phyloP scores from a whole-genome alignment of 2,113 vertebrate genomes.

The Galeopterus variegatus region DNA sequence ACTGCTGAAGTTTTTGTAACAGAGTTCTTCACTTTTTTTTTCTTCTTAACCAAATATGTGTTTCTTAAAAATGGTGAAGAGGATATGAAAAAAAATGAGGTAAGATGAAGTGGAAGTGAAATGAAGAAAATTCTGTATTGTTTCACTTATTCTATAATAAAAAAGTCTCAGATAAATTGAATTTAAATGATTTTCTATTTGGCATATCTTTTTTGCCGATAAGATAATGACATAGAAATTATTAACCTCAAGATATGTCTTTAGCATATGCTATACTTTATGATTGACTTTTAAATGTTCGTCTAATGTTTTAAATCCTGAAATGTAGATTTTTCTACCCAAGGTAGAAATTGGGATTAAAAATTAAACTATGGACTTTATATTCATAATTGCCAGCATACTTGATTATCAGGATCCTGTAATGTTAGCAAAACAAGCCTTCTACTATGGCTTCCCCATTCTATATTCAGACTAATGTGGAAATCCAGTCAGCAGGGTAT shows the following conservation, averaged over 20 bases:
- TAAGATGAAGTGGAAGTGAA: neutral
- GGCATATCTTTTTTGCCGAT: neutral
- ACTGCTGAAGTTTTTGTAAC: neutral
- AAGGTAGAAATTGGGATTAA: neutral
- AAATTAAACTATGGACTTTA: neutral
- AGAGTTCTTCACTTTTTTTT: neutral
- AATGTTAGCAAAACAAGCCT: neutral
- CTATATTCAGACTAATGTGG: neutral
- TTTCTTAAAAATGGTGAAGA: neutral
- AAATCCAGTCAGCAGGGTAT: neutral
- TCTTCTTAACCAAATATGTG: neutral
- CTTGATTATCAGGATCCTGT: neutral
- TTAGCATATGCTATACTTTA: neutral
- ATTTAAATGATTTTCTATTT: conserved; percentile 33
- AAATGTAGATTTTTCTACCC: neutral
- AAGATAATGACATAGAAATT: neutral
- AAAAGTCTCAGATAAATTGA: neutral
- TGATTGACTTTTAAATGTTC: conserved; percentile 7
- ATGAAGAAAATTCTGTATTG: neutral
- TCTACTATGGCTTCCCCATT: neutral
- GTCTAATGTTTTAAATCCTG: neutral
- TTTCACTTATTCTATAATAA: neutral
- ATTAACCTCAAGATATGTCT: neutral
- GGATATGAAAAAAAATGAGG: neutral
- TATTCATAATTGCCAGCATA: neutral